Percentiles rank a stretch among this genome's conserved stretches.
phyloP scores from a whole-genome alignment of 2,113 vertebrate genomes.

The Pollimyrus isidori region DNA sequence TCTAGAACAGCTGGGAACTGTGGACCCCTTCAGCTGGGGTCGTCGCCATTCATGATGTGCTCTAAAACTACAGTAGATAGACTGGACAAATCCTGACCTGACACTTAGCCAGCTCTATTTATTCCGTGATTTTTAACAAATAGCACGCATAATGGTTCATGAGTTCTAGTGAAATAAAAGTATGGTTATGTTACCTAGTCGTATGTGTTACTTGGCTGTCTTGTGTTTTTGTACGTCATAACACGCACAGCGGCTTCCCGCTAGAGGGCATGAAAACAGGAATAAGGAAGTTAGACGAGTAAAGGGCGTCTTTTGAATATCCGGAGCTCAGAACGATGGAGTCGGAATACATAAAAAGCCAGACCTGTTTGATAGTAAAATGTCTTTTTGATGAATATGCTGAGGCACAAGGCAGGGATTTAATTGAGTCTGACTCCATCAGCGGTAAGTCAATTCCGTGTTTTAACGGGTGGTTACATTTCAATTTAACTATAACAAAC shows the following conservation, averaged over 20 bases:
- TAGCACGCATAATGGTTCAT: neutral
- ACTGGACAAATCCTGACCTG: neutral
- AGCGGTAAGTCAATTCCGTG: neutral
- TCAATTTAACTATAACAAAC: neutral
- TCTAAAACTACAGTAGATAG: neutral
- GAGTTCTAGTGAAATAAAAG: neutral
- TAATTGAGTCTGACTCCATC: neutral
- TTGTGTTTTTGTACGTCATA: neutral
- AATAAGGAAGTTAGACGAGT: neutral
- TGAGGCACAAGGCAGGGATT: too few relatives aligned
- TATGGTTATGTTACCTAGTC: neutral
- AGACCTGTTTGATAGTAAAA: neutral
- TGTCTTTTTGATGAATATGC: neutral
- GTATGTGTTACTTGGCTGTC: neutral
- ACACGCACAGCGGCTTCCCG: neutral
- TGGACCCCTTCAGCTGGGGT: neutral
- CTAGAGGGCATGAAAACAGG: neutral
- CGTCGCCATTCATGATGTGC: neutral
- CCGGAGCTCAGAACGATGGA: conserved; percentile 16
- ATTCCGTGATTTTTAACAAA: neutral
- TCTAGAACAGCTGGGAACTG: neutral
- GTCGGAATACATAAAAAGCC: neutral
- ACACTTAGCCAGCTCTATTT: neutral
- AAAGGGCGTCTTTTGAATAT: neutral
- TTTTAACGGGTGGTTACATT: neutral